Percentiles rank a stretch among this genome's conserved stretches.
Conservation (phyloP, 2,113 vertebrate species). For the Nothoprocta perdicaria region DNA sequence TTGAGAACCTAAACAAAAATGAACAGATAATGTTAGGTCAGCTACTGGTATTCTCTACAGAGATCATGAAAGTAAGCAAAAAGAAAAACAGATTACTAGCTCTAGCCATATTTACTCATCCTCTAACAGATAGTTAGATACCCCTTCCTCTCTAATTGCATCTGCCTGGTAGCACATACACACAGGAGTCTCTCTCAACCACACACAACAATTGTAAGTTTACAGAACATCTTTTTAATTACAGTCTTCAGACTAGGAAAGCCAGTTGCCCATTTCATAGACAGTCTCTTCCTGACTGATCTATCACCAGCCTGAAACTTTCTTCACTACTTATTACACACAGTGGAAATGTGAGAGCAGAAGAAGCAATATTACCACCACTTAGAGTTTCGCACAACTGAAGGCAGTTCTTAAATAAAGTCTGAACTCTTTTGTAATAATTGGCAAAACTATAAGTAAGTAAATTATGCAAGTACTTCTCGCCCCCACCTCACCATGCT, state of each 20-base stretch:
- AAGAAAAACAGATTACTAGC: background rate
- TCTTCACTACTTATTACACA: background rate
- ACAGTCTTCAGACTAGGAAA: background rate
- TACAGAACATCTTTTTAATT: background rate
- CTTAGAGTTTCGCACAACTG: background rate
- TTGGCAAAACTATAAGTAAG: background rate
- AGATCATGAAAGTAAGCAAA: background rate
- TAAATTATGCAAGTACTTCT: background rate
- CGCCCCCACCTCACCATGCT: background rate
- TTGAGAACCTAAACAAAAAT: background rate
- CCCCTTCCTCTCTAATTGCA: background rate
- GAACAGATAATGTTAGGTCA: background rate
- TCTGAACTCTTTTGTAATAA: background rate
- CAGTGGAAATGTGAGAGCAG: background rate
- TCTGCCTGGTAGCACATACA: background rate
- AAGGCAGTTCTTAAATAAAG: background rate
- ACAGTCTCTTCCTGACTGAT: background rate
- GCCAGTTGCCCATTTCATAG: background rate
- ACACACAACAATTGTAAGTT: background rate
- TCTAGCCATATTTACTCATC: background rate
- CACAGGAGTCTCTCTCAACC: background rate
- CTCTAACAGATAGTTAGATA: background rate
- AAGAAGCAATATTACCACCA: background rate
- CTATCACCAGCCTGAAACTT: background rate
- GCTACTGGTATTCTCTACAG: background rate